Evolutionary conservation across 2,113 vertebrate genomes (phyloP).

Genomic region (Sinocyclocheilus anshuiensis): DNA sequence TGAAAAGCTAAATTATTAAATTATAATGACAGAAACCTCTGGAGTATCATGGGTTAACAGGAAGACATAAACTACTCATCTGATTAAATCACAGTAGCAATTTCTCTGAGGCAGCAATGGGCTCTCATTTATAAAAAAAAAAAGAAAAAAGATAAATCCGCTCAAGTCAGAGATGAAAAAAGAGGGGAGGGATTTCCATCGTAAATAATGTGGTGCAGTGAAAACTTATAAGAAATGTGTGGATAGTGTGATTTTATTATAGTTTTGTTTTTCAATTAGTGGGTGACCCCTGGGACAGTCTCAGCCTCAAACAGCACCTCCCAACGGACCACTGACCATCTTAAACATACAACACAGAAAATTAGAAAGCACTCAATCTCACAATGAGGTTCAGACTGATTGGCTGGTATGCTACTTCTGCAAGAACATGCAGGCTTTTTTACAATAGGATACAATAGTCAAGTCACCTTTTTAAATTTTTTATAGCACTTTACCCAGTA

Average conservation of each 20-base stretch:
- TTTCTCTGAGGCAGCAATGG: neutral
- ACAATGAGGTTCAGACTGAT: neutral
- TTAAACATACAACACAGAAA: neutral
- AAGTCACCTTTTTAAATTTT: no score
- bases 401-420: neutral
- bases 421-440: no score
- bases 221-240: neutral
- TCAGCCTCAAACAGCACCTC: neutral
- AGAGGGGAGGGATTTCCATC: neutral
- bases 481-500: no score
- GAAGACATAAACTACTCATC: slow-evolving; percentile 19
- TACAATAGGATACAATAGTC: no score
- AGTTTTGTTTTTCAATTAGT: neutral
- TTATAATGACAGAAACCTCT: slow-evolving; percentile 12
- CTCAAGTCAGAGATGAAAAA: neutral
- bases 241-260: neutral
- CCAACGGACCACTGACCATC: neutral
- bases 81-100: slow-evolving; percentile 16
- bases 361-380: neutral
- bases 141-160: neutral
- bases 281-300: neutral
- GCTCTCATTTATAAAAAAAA: neutral
- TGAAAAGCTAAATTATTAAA: slow-evolving; percentile 12
- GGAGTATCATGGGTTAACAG: neutral
- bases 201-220: neutral